Evolutionary conservation across 1,140 invertebrate genomes (phyloP), one percentile per base, ranked within the genome.

Genomic region (Ridgeia piscesae): DNA sequence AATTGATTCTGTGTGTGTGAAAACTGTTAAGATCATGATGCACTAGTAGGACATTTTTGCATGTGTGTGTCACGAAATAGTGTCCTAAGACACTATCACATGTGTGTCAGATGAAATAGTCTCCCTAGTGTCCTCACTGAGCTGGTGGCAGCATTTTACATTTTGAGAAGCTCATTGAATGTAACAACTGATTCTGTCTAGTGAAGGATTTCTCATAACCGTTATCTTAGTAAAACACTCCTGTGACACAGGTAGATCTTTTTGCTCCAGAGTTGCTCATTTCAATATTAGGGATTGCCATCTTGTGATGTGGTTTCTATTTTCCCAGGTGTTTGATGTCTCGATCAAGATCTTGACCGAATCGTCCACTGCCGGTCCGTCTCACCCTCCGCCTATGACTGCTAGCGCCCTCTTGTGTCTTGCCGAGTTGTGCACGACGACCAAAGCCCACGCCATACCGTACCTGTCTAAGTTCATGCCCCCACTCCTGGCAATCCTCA

Each of bases 391-490:
- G 6, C 93, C 94, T 31, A 93, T 96, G 27, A 93, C 93, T 17
- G 94, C 95, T 0, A 94, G 95, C 92, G 94, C 94, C 21, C 96
- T 98, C 33, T 96, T 98, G 34, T 98, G 98, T 94, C 96, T 98
- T 6, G 97, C 98, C 0, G 98, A 99, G 96, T 95, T 98, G 27
- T 95, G 95, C 89, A 93, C 96, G 88, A 97, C 97, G 91, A 96
- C 98, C 92, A 97, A 97, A 94, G 97, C 97, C 0, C 97, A 98
- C 93, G 97, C 97, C 0, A 96, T 99, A 27, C 95, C 97, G 0
- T 97, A 97, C 89, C 95, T 99, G 17, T 97, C 97, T 21, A 97
- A 97, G 94, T 98, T 98, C 93, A 97, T 98, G 96, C 98, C 98
- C 0, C 96, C 97, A n/a, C 95, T 98, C 27, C 96, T 98, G 1